phyloP scores from a whole-genome alignment of 1,140 invertebrate species.

The Caenorhabditis briggsae region DNA sequence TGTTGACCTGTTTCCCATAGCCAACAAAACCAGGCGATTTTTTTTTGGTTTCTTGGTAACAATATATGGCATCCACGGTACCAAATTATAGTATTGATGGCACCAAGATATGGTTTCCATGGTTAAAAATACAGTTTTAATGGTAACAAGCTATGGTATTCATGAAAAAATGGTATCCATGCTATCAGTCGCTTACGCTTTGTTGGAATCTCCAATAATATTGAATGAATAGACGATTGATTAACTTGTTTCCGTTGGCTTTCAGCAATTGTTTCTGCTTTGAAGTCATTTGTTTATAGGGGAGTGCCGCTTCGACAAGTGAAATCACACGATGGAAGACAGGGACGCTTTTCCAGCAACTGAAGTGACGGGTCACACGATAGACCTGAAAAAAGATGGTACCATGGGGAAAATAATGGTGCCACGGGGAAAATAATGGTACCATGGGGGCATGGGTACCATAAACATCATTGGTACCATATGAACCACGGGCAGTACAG shows the following conservation, averaged over 20 bases:
- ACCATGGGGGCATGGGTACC: no score
- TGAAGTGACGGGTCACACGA: conserved; percentile 65
- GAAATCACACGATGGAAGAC: conserved; percentile 68
- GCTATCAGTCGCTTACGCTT: background rate
- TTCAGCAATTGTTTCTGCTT: conserved; percentile 46
- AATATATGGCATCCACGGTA: no score
- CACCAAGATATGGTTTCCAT: background rate
- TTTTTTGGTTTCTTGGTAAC: background rate
- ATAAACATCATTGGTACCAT: no score
- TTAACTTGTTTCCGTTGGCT: conserved; percentile 33
- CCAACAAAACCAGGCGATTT: no score
- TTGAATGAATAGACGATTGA: conserved; percentile 33
- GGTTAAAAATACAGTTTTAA: no score
- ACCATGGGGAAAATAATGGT: background rate
- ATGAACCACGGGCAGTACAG: no score
- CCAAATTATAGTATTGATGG: no score
- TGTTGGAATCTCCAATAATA: conserved; percentile 44
- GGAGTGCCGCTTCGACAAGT: conserved; percentile 55
- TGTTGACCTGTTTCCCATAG: no score
- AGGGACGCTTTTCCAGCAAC: conserved; percentile 66
- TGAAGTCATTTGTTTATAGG: conserved; percentile 40
- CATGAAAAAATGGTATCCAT: background rate
- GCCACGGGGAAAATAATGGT: no score
- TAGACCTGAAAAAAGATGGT: conserved; percentile 56
- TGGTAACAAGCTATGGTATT: no score